Base-by-base conservation (phyloP, 1,140 invertebrate genomes). In the Drosophila kikkawai region DNA sequence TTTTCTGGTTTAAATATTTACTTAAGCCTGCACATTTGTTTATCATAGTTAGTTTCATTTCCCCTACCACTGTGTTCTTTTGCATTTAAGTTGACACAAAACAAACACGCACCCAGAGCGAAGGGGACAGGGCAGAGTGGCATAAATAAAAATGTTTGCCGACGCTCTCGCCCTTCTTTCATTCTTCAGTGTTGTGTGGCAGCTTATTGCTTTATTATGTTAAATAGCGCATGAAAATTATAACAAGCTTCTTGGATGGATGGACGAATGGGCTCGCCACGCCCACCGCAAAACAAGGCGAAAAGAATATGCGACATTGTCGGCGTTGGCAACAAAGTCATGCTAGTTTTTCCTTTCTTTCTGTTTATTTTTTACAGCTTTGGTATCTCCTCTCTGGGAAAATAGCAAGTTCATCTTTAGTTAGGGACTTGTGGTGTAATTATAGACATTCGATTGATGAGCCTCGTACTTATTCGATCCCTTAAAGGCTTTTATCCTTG, bases 211-310 rank as follows among this genome's bases (percentile, higher is more conserved):
- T 80, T 88, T 88, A 88, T 87, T 88, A 83, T 88, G 80, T 88
- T 88, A 88, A 88, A 88, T 83, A 88, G 84, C 84, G 84, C 84
- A 87, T 88, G 84, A 83, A 87, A 87, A 87, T 84, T 80, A 80
- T 87, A 69, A 71, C 84, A 88, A 80, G 79, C 83, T 77, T 87
- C 67, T 79, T 82, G 56, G 44, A 65, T 79, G 78, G 41, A 42
- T 47, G 53, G 64, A 34, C 44, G 26, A 19, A 22, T 34, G 34
- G 48, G 12, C 22, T 36, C 17, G 15, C 45, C 60, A 51, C 44
- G 41, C 32, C 50, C 55, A 48, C 41, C 12, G 7, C 17, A 26
- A 41, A 48, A 12, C 37, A 36, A 37, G 19, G 9, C 36, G 12
- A 51, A 74, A n/a, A 56, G 22, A 68, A 67, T 47, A 32, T 41